Evolutionary conservation across 2,113 vertebrate genomes (phyloP).

Genomic region (Callipepla squamata): DNA sequence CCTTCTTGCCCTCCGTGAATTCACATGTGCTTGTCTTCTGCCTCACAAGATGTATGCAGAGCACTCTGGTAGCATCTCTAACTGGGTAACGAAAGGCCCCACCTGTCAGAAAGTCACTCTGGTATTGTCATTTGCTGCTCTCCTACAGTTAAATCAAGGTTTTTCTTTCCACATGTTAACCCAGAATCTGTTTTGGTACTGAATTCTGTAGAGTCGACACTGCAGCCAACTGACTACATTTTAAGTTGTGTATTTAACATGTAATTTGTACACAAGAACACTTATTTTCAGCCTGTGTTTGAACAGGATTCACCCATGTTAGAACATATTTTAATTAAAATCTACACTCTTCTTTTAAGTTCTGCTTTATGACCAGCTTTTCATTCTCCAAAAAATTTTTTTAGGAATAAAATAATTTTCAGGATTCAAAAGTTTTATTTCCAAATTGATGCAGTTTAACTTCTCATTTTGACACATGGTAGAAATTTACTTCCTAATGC

Average conservation of each 20-base stretch:
- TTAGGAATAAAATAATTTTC: background rate
- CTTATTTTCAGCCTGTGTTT: background rate
- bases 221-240: background rate
- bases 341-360: background rate
- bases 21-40: background rate
- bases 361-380: background rate
- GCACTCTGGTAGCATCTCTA: background rate
- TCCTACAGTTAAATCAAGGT: background rate
- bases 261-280: background rate
- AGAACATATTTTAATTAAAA: background rate
- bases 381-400: background rate
- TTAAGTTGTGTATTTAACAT: background rate
- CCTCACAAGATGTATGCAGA: background rate
- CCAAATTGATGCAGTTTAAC: background rate
- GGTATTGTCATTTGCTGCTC: background rate
- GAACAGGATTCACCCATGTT: background rate
- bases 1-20: too few relatives aligned
- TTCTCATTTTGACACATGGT: background rate
- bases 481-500: background rate
- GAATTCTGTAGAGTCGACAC: background rate
- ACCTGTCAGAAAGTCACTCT: background rate
- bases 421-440: background rate
- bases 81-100: fast-evolving
- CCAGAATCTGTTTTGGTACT: background rate
- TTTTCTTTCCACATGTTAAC: background rate